Percentiles rank a stretch among this genome's conserved stretches.
These are phyloP conservation scores for Aselliscus stoliczkanus DNA, from an alignment of 2,797 vertebrate species.

Conservation along the genomic window DNA sequence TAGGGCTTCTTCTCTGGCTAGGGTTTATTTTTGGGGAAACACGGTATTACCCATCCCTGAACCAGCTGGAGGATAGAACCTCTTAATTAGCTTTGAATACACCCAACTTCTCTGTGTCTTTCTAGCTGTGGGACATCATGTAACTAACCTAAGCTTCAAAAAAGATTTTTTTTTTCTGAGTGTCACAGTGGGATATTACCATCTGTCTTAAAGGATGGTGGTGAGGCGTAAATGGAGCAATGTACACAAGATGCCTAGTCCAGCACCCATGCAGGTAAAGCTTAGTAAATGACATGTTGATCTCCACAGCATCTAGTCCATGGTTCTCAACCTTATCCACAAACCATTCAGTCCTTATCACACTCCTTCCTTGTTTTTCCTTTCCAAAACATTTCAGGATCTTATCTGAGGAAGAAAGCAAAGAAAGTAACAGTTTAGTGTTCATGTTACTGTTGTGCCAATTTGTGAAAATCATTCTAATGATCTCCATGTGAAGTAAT, in stretches of 20 bases:
- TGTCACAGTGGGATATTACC: not conserved
- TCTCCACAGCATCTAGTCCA: not conserved
- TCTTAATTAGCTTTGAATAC: not conserved
- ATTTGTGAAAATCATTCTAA: not conserved
- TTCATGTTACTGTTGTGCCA: not conserved
- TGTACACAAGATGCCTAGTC: not conserved
- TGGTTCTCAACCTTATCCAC: not conserved
- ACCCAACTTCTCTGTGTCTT: not conserved
- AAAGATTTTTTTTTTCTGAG: not conserved
- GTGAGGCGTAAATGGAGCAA: not conserved
- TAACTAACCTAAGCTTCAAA: not conserved
- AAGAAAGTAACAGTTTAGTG: not conserved
- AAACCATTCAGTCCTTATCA: not conserved
- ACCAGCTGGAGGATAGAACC: not conserved
- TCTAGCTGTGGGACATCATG: not conserved
- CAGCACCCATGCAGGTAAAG: no score
- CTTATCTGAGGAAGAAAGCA: not conserved
- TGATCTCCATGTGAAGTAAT: not conserved
- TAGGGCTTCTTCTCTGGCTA: no score
- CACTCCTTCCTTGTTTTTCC: not conserved
- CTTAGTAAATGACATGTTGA: not conserved
- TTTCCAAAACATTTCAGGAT: not conserved
- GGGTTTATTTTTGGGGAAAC: no score
- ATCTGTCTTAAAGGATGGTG: not conserved
- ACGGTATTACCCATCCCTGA: not conserved